Evolutionary conservation across 2,113 vertebrate genomes (phyloP).

Genomic region (Tursiops truncatus): DNA sequence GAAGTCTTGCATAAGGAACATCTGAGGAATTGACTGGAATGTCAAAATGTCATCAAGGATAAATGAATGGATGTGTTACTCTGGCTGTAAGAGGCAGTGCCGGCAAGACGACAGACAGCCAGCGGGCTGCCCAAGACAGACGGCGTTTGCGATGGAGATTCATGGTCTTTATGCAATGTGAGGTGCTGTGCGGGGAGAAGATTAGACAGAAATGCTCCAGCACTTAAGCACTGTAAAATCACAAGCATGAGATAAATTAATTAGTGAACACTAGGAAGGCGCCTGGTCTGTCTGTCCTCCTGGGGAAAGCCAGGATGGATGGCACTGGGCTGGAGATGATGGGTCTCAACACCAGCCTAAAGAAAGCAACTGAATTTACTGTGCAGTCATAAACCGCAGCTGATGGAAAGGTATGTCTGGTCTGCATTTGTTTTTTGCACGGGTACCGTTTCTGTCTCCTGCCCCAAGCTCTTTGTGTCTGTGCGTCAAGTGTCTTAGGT

Average conservation of each 20-base stretch:
- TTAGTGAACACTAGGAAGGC: conserved; percentile 71
- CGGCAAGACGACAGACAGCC: conserved; percentile 60
- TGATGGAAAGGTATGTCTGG: conserved; percentile 54
- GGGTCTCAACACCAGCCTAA: conserved; percentile 54
- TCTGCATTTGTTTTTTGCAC: not conserved
- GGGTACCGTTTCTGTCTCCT: not conserved
- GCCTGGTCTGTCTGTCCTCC: conserved; percentile 68
- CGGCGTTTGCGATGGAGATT: conserved; percentile 70
- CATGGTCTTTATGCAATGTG: conserved; percentile 62
- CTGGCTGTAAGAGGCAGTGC: conserved; percentile 53
- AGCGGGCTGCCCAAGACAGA: conserved; percentile 49
- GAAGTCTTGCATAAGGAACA: conserved; percentile 60
- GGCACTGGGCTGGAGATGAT: conserved; percentile 43
- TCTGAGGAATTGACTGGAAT: conserved; percentile 75
- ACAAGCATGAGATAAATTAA: conserved; percentile 79
- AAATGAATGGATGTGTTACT: conserved; percentile 62
- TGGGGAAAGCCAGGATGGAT: conserved; percentile 71
- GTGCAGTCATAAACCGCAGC: conserved; percentile 67
- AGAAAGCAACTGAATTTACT: conserved; percentile 74
- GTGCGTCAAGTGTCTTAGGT: not conserved
- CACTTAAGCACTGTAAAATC: conserved; percentile 72
- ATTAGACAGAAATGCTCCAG: conserved; percentile 77
- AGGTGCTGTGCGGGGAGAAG: conserved; percentile 70
- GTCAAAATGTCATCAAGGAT: conserved; percentile 73
- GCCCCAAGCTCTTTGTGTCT: not conserved